Conservation (phyloP, 2,888 invertebrate genomes). For the Nephrocerus scutellatus region DNA sequence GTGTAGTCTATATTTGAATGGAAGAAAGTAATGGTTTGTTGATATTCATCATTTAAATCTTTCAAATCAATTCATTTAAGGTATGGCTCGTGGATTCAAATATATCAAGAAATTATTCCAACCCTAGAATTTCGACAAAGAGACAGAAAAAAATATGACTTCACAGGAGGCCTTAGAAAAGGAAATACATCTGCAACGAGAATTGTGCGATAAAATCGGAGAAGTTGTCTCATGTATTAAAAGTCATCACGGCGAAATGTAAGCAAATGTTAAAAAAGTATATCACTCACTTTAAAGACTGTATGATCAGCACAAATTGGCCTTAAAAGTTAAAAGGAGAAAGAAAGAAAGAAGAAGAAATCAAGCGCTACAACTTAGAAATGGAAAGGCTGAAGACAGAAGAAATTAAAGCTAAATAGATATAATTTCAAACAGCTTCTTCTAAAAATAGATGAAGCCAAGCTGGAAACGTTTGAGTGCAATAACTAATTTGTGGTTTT, state of each 20-base stretch:
- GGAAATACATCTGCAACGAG: constrained; percentile 1
- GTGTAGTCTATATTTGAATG: constrained; percentile 7
- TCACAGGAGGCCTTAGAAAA: constrained; percentile 7
- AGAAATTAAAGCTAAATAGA: constrained; percentile 3
- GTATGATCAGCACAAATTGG: too few relatives aligned
- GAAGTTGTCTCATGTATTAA: too few relatives aligned
- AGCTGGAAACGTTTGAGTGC: too few relatives aligned
- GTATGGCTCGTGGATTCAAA: constrained; percentile 1
- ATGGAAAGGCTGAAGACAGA: too few relatives aligned
- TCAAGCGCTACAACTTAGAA: too few relatives aligned
- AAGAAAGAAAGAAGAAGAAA: constrained; percentile 1
- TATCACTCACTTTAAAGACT: background rate
- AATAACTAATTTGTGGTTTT: too few relatives aligned
- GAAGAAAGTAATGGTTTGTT: constrained; percentile 6
- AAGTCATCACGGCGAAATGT: too few relatives aligned
- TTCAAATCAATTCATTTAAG: too few relatives aligned
- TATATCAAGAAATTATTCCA: too few relatives aligned
- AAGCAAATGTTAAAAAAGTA: too few relatives aligned
- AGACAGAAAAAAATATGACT: constrained; percentile 5
- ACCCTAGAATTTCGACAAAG: background rate
- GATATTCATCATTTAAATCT: too few relatives aligned
- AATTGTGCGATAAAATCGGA: constrained; percentile 6
- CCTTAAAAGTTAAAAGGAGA: background rate
- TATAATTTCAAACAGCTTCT: constrained; percentile 3
- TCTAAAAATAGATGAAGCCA: constrained; percentile 5